Conservation (phyloP, 2,113 vertebrate genomes). For the human (Homo sapiens) region DNA sequence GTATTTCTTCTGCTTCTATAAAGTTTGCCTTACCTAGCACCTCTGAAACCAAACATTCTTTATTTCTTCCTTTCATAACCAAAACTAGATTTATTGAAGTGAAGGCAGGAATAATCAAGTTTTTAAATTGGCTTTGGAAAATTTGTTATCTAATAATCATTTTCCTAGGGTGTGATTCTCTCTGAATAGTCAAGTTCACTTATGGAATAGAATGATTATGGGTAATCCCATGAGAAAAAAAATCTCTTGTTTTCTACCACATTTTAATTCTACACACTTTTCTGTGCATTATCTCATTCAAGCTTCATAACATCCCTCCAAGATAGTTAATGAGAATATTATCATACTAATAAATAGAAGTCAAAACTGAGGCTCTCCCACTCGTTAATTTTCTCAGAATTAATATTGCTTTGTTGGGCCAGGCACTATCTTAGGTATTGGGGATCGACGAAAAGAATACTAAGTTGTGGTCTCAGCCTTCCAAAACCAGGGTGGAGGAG, state of each 20-base stretch:
- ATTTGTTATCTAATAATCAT: not conserved
- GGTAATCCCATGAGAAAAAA: not conserved
- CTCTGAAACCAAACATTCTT: not conserved
- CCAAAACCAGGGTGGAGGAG: not conserved
- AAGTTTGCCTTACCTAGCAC: not conserved
- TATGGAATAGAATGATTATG: not conserved
- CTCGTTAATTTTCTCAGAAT: not conserved
- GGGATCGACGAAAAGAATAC: not conserved
- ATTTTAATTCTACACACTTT: not conserved
- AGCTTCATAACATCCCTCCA: not conserved
- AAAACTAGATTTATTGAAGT: not conserved
- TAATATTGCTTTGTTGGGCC: not conserved
- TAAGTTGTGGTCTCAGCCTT: not conserved
- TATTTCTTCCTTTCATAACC: not conserved
- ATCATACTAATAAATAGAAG: not conserved
- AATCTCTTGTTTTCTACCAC: not conserved
- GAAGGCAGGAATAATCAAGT: not conserved
- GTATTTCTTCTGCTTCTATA: not conserved
- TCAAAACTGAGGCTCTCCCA: not conserved
- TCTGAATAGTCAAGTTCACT: not conserved
- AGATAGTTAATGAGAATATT: not conserved
- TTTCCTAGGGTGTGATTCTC: not conserved
- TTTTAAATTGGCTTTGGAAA: not conserved
- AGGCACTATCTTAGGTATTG: not conserved
- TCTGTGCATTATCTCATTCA: not conserved